Percentiles rank a stretch among this genome's conserved stretches.
These are phyloP conservation scores for Tinamus guttatus DNA, from an alignment of 2,113 vertebrate genomes.

Conservation along the genomic window DNA sequence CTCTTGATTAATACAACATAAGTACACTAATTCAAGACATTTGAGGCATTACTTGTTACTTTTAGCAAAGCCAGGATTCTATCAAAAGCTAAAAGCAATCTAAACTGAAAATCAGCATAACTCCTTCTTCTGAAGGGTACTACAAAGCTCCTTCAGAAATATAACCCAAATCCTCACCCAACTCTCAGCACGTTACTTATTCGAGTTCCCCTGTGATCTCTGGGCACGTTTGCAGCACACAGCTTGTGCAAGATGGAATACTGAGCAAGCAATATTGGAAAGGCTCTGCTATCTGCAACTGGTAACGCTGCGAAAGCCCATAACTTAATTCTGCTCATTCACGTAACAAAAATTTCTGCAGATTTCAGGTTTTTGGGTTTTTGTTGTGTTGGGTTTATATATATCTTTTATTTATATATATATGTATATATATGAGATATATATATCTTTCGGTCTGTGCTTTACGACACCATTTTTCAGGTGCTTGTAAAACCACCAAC, in stretches of 20 bases:
- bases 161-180: background rate
- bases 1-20: background rate
- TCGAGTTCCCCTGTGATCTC: background rate
- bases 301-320: background rate
- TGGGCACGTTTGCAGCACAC: fast-evolving
- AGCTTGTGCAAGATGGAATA: fast-evolving
- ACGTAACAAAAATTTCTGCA: background rate
- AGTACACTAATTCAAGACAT: fast-evolving
- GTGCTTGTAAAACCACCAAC: background rate
- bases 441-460: no score
- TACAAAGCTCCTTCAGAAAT: background rate
- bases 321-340: constrained; percentile 14
- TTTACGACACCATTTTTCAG: background rate
- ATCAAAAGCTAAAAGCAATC: background rate
- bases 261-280: fast-evolving
- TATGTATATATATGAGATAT: no score
- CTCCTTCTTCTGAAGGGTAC: background rate
- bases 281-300: background rate
- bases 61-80: background rate
- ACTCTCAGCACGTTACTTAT: background rate
- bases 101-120: background rate
- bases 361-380: background rate
- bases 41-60: background rate
- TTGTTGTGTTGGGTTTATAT: no score
- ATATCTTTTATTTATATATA: no score